A percentile compares a stretch with the other conserved stretches of the same genome.
Conservation (phyloP, 1,140 invertebrate species). For the Cydia pomonella region DNA sequence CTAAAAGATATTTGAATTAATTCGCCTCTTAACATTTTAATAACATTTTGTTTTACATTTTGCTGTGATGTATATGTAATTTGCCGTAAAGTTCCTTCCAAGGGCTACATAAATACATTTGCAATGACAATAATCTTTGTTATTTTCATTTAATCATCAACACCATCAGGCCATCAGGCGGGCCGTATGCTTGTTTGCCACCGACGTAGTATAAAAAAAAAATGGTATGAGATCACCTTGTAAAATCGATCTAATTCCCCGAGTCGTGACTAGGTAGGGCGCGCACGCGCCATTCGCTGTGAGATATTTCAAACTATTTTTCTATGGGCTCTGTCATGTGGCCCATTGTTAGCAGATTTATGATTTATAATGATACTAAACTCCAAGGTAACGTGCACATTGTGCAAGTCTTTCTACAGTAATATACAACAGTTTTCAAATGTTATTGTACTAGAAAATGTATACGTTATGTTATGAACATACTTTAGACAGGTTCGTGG, state of each 20-base stretch:
- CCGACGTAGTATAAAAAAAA: no score
- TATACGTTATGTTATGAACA: neutral
- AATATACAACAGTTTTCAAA: constrained; percentile 13
- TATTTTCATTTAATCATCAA: constrained; percentile 42
- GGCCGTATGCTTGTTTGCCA: no score
- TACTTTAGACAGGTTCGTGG: neutral
- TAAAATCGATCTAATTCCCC: constrained; percentile 59
- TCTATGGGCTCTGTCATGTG: constrained; percentile 63
- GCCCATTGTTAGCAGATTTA: constrained; percentile 66
- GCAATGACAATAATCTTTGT: constrained; percentile 34
- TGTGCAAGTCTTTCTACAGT: constrained; percentile 39
- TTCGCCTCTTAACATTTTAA: no score
- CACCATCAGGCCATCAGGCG: no score
- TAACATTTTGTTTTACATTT: no score
- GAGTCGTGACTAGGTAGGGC: constrained; percentile 66
- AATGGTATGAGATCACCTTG: constrained; percentile 55
- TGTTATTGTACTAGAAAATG: neutral
- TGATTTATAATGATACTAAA: constrained; percentile 66
- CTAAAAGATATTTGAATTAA: no score
- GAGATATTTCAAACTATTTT: constrained; percentile 64
- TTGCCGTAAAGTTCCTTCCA: no score
- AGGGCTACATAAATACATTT: neutral
- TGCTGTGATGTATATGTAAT: no score
- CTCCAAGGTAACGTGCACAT: constrained; percentile 61
- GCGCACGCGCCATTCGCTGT: constrained; percentile 67